These are phyloP conservation scores for Rhingia rostrata DNA, from an alignment of 2,888 invertebrate genomes.

Conservation along the genomic window DNA sequence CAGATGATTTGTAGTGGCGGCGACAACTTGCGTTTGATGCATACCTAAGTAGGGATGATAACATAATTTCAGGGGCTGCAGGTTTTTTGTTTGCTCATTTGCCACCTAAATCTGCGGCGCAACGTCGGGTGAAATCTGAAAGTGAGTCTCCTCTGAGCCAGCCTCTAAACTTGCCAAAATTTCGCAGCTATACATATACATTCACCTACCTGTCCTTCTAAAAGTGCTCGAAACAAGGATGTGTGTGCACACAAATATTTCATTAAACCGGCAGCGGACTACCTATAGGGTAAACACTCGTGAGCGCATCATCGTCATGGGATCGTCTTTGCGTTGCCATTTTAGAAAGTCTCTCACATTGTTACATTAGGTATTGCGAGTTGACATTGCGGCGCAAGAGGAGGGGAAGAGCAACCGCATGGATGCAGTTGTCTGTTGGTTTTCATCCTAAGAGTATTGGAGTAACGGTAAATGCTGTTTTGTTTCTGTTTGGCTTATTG, in stretches of 20 bases:
- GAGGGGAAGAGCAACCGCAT: background rate
- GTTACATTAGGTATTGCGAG: slow-evolving; percentile 14
- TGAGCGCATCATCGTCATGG: slow-evolving; percentile 55
- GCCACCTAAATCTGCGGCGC: slow-evolving; percentile 20
- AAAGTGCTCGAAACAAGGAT: slow-evolving; percentile 7
- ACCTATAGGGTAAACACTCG: slow-evolving; percentile 24
- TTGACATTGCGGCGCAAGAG: background rate
- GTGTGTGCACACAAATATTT: slow-evolving; percentile 2
- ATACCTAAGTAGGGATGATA: slow-evolving; percentile 71
- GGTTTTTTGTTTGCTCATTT: slow-evolving; percentile 1
- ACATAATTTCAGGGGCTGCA: slow-evolving; percentile 54
- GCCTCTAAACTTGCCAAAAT: slow-evolving; percentile 31
- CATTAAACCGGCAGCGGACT: background rate
- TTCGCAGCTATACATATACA: too few species aligned
- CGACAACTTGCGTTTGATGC: slow-evolving; percentile 70
- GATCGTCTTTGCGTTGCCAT: slow-evolving; percentile 38
- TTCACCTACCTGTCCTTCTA: slow-evolving; percentile 1
- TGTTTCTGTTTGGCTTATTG: slow-evolving; percentile 47
- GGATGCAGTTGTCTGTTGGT: slow-evolving; percentile 42
- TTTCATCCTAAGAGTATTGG: slow-evolving; percentile 46
- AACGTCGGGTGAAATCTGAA: slow-evolving; percentile 53
- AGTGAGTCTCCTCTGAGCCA: slow-evolving; percentile 63
- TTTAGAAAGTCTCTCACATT: slow-evolving; percentile 70
- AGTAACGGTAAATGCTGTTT: slow-evolving; percentile 66
- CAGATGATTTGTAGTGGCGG: slow-evolving; percentile 60